Evolutionary conservation across 2,113 vertebrate species (phyloP).

Genomic region (Tragelaphus scriptus): DNA sequence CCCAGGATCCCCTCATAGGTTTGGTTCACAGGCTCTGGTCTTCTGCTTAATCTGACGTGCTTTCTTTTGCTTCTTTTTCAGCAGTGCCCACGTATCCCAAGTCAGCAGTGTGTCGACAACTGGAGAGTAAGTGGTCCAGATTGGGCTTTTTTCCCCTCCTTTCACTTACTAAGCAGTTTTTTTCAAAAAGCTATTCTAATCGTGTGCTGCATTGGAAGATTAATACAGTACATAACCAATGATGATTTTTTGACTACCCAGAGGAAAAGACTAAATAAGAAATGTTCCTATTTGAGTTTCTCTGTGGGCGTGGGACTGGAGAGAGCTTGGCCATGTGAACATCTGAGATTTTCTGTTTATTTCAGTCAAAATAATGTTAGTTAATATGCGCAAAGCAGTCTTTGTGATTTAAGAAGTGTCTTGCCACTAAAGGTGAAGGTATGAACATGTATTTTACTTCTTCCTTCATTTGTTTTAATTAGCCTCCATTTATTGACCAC

Average conservation of each 20-base stretch:
- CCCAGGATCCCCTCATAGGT: not conserved
- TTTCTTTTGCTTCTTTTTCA: constrained; percentile 56
- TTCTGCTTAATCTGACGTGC: constrained; percentile 52
- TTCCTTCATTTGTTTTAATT: not conserved
- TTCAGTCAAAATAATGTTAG: not conserved
- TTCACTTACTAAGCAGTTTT: not conserved
- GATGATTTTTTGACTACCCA: not conserved
- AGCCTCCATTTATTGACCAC: not conserved
- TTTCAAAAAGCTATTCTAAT: not conserved
- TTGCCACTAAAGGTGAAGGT: not conserved
- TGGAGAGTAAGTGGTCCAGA: constrained; percentile 86
- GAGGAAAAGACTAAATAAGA: not conserved
- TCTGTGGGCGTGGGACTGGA: not conserved
- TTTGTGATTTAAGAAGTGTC: not conserved
- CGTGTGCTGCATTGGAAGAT: not conserved
- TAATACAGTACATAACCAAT: not conserved
- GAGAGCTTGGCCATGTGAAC: not conserved
- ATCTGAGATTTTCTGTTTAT: not conserved
- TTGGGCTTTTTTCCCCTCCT: not conserved
- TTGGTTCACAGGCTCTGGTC: not conserved
- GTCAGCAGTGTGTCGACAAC: constrained; percentile 83
- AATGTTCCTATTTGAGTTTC: not conserved
- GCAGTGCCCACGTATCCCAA: constrained; percentile 87
- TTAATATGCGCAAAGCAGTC: not conserved
- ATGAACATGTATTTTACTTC: not conserved